Conservation (phyloP, 2,797 vertebrate species). For the Eutrigla gurnardus region DNA sequence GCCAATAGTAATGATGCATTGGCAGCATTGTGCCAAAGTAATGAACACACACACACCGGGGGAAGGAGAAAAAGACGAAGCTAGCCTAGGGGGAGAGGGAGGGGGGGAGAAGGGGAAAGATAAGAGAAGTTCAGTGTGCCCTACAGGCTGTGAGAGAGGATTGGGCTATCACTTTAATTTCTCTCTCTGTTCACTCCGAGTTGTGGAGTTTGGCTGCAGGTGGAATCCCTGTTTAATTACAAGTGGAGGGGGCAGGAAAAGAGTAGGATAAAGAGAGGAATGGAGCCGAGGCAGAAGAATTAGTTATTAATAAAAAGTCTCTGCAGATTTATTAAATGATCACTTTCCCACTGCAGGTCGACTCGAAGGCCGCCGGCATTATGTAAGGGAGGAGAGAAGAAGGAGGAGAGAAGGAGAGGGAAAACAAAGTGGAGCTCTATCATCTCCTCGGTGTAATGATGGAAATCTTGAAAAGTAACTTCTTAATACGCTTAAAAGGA, state of each 20-base stretch:
- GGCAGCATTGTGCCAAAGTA: constrained; percentile 52
- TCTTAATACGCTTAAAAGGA: constrained; percentile 3
- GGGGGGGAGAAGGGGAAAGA: constrained; percentile 53
- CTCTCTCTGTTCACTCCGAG: constrained; percentile 66
- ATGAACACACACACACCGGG: constrained; percentile 61
- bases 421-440: constrained; percentile 57
- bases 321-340: constrained; percentile 78
- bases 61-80: constrained; percentile 61
- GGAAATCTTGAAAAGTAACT: constrained; percentile 36
- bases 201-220: constrained; percentile 72
- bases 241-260: constrained; percentile 56
- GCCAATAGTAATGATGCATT: constrained; percentile 28
- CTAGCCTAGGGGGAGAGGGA: constrained; percentile 39
- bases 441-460: constrained; percentile 21
- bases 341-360: constrained; percentile 67
- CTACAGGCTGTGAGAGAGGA: constrained; percentile 63
- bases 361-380: constrained; percentile 55
- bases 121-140: constrained; percentile 69
- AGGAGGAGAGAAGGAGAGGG: constrained; percentile 13
- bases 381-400: constrained; percentile 40
- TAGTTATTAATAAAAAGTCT: constrained; percentile 80
- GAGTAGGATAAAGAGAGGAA: constrained; percentile 69
- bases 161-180: constrained; percentile 71
- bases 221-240: constrained; percentile 76
- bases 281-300: constrained; percentile 74